Percentiles rank a stretch among this genome's conserved stretches.
phyloP scores from a whole-genome alignment of 2,797 vertebrate species.

The Aldrovandia affinis region DNA sequence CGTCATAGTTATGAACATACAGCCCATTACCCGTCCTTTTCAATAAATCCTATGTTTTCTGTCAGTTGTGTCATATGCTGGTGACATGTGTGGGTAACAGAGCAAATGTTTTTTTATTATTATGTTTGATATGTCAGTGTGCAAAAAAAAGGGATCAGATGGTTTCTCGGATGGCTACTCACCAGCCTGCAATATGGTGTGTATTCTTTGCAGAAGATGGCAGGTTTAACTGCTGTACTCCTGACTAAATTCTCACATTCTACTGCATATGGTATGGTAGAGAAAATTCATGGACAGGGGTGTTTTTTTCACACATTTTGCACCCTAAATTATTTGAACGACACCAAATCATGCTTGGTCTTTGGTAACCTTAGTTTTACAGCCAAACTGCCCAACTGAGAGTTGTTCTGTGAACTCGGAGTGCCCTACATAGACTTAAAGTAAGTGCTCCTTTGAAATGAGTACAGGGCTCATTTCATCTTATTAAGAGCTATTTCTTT shows the following conservation, averaged over 20 bases:
- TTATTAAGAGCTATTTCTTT: background rate
- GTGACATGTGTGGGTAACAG: background rate
- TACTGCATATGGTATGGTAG: background rate
- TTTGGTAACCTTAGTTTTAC: background rate
- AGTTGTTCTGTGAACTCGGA: background rate
- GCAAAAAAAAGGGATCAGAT: slow-evolving; percentile 16
- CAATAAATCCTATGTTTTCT: background rate
- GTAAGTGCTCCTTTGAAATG: background rate
- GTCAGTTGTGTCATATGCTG: background rate
- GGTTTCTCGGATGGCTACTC: background rate
- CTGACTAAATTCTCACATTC: background rate
- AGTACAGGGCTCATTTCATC: background rate
- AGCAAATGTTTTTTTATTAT: slow-evolving; percentile 16
- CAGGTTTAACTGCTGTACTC: background rate
- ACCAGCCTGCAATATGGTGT: background rate
- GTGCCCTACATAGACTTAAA: background rate
- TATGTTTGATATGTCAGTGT: slow-evolving; percentile 11
- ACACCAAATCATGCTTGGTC: background rate
- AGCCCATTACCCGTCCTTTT: too few species aligned
- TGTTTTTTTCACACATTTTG: background rate
- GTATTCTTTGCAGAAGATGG: background rate
- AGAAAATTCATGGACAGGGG: background rate
- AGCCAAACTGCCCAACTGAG: background rate
- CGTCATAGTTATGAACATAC: too few species aligned
- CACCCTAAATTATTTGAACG: background rate